phyloP scores from a whole-genome alignment of 2,888 invertebrate genomes.

The Antheraea yamamai region DNA sequence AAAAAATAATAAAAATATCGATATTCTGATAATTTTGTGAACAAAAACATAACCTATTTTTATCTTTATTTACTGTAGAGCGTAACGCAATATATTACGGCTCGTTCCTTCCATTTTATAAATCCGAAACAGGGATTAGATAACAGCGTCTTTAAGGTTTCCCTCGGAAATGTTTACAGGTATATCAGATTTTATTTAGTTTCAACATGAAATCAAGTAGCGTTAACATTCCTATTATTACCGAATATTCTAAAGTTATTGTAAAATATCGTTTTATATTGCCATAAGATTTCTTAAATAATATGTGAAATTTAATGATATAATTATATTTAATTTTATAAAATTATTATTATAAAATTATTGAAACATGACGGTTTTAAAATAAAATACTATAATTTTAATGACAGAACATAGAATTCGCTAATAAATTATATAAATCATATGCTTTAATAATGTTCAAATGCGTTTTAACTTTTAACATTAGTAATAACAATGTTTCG shows the following conservation, averaged over 20 bases:
- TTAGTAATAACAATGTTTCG: not conserved
- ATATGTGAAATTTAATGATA: not conserved
- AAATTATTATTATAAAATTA: no score
- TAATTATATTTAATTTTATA: not conserved
- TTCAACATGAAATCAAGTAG: constrained; percentile 7
- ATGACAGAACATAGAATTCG: no score
- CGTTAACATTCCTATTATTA: not conserved
- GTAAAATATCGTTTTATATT: not conserved
- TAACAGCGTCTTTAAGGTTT: constrained; percentile 21
- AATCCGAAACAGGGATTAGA: constrained; percentile 20
- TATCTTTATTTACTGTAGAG: constrained; percentile 13
- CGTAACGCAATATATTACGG: constrained; percentile 21
- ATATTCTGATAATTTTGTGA: not conserved
- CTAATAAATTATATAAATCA: no score
- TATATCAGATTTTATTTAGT: constrained; percentile 18
- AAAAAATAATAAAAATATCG: not conserved
- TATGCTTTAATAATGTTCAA: not conserved
- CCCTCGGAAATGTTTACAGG: constrained; percentile 17
- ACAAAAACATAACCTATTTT: constrained; percentile 1
- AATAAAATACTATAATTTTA: not conserved
- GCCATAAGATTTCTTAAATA: not conserved
- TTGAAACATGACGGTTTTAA: not conserved
- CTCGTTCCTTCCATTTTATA: constrained; percentile 19
- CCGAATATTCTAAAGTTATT: not conserved
- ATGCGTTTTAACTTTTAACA: not conserved